These are phyloP conservation scores for Platysternon megacephalum DNA, from an alignment of 2,113 vertebrate genomes.

Conservation along the genomic window DNA sequence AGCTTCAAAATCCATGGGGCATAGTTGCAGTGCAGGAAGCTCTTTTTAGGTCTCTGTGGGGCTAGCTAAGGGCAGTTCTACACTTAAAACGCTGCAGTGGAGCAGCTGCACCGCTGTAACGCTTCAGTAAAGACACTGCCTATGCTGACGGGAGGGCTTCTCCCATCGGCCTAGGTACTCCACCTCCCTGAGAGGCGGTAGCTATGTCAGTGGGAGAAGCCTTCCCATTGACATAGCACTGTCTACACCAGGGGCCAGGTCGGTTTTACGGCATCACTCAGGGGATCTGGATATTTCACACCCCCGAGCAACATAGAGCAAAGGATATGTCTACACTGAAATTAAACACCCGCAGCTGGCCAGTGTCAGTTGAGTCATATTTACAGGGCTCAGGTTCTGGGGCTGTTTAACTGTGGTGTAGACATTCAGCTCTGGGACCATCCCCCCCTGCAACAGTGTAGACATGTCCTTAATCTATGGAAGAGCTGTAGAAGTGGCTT, in stretches of 20 bases:
- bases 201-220: neutral
- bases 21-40: neutral
- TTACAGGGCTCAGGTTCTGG: neutral
- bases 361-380: neutral
- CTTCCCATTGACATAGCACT: neutral
- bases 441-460: neutral
- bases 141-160: neutral
- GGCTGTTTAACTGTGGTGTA: neutral
- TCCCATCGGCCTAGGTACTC: neutral
- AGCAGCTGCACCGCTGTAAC: neutral
- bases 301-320: neutral
- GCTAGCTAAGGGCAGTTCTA: neutral
- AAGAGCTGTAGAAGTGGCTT: neutral
- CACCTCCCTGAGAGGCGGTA: neutral
- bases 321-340: neutral
- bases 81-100: neutral
- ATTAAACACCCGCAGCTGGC: neutral
- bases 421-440: neutral
- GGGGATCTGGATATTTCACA: neutral
- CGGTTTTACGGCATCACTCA: neutral
- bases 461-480: neutral
- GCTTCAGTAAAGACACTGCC: neutral
- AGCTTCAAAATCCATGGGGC: conserved; percentile 1
- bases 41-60: neutral
- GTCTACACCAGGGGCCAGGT: neutral